Evolutionary conservation across 1,140 invertebrate genomes (phyloP).

Genomic region (Leptinotarsa defecta): DNA sequence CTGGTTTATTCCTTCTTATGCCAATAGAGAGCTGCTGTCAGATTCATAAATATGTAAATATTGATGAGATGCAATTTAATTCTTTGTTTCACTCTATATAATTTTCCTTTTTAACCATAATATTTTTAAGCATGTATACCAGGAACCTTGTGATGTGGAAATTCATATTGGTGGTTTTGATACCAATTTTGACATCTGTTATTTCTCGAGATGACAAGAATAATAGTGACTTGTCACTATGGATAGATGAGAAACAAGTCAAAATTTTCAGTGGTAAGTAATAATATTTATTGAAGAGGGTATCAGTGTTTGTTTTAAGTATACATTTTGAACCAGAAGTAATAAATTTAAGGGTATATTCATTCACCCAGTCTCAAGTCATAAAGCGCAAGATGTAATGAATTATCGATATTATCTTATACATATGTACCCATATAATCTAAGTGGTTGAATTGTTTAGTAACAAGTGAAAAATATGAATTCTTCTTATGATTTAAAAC

Average conservation of each 20-base stretch:
- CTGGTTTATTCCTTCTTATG: neutral
- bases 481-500: no score
- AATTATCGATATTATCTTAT: no score
- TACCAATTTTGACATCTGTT: constrained; percentile 30
- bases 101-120: neutral
- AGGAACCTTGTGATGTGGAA: constrained; percentile 38
- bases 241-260: constrained; percentile 87
- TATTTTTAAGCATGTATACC: constrained; percentile 34
- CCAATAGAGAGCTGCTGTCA: neutral
- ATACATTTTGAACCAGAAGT: no score
- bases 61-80: neutral
- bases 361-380: no score
- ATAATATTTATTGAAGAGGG: neutral
- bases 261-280: constrained; percentile 84
- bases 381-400: no score
- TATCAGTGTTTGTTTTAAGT: no score
- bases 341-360: no score
- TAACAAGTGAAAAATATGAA: no score
- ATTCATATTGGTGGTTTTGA: constrained; percentile 35
- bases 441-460: no score
- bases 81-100: neutral
- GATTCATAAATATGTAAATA: neutral
- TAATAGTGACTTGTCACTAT: constrained; percentile 75
- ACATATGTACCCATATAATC: no score
- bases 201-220: constrained; percentile 51